Conservation (phyloP, 1,140 invertebrate species). For the Sarcophaga peregrina region DNA sequence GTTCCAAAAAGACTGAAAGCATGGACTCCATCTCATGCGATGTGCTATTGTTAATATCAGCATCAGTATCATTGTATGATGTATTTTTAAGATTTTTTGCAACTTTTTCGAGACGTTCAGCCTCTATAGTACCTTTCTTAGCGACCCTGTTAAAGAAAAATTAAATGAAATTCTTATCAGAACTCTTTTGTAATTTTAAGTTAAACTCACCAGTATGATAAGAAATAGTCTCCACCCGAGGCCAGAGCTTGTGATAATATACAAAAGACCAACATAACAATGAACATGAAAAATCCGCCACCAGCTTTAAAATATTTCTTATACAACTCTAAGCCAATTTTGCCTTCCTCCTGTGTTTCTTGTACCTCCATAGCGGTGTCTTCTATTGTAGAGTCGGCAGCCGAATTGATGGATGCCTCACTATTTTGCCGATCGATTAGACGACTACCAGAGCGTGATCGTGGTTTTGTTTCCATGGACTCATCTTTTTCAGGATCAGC, state of each 20-base stretch:
- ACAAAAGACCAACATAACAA: conserved; percentile 64
- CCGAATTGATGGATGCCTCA: conserved; percentile 68
- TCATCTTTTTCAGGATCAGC: conserved; percentile 68
- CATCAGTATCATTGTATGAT: conserved; percentile 21
- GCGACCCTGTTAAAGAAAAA: conserved; percentile 68
- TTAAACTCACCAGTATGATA: conserved; percentile 74
- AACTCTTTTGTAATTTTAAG: too few relatives aligned
- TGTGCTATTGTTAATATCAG: conserved; percentile 22
- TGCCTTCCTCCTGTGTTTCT: conserved; percentile 70
- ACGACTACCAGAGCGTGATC: conserved; percentile 55
- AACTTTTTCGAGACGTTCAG: background rate
- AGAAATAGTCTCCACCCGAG: conserved; percentile 76
- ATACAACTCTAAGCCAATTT: conserved; percentile 72
- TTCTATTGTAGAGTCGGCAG: conserved; percentile 71
- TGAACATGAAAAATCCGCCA: conserved; percentile 68
- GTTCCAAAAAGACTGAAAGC: conserved; percentile 48
- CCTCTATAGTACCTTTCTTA: conserved; percentile 53
- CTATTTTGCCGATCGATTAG: conserved; percentile 65
- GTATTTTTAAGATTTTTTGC: conserved; percentile 11
- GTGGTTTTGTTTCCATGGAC: conserved; percentile 55
- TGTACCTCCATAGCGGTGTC: conserved; percentile 67
- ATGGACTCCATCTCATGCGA: conserved; percentile 48
- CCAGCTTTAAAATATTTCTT: conserved; percentile 73
- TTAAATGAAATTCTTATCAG: background rate
- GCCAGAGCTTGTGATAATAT: conserved; percentile 73